These are phyloP conservation scores for Neosalanx taihuensis DNA, from an alignment of 2,797 vertebrate species.

Conservation along the genomic window DNA sequence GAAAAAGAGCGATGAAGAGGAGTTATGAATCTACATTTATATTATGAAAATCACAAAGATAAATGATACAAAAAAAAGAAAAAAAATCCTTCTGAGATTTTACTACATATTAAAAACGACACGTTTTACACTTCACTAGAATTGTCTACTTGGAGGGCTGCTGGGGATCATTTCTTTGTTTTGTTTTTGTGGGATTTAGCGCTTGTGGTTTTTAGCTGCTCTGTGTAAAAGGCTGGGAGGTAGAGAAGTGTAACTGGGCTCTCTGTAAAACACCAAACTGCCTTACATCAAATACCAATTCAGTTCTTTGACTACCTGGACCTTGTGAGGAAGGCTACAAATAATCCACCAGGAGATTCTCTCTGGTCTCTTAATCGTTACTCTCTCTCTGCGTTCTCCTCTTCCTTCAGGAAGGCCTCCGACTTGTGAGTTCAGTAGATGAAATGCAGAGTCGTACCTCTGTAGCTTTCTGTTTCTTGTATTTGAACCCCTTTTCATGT, in stretches of 20 bases:
- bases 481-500: slow-evolving; percentile 47
- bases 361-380: neutral
- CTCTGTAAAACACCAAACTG: slow-evolving; percentile 85
- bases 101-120: slow-evolving; percentile 80
- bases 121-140: slow-evolving; percentile 85
- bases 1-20: slow-evolving; percentile 67
- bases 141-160: slow-evolving; percentile 95
- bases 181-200: slow-evolving; percentile 58
- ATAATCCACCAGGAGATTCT: slow-evolving; percentile 49
- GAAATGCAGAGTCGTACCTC: slow-evolving; percentile 49
- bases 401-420: slow-evolving; percentile 62
- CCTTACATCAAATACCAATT: slow-evolving; percentile 81
- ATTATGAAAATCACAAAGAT: slow-evolving; percentile 78
- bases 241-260: slow-evolving; percentile 82
- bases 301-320: slow-evolving; percentile 73
- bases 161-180: slow-evolving; percentile 65
- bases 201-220: slow-evolving; percentile 78
- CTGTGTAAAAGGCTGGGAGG: slow-evolving; percentile 74
- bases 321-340: slow-evolving; percentile 67
- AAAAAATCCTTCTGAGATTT: slow-evolving; percentile 79
- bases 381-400: slow-evolving; percentile 48
- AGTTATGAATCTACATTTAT: slow-evolving; percentile 80
- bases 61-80: slow-evolving; percentile 53
- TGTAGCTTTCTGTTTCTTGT: slow-evolving; percentile 48
- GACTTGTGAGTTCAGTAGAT: slow-evolving; percentile 75